These are phyloP conservation scores for Cladopsammia gracilis DNA, from an alignment of 64 coral and sea anemone genomes.

Conservation along the genomic window DNA sequence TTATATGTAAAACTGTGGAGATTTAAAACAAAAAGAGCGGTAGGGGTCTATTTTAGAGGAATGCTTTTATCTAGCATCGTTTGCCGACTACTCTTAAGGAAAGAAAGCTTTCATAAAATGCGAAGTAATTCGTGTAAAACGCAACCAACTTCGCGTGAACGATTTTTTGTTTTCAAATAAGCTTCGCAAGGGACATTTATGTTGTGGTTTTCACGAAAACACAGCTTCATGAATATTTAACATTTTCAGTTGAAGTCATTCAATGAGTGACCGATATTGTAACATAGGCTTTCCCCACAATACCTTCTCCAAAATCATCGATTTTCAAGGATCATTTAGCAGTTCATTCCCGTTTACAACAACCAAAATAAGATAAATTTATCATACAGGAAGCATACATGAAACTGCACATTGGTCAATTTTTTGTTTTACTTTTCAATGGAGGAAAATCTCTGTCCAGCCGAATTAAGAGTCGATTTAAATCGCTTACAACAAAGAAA, in stretches of 20 bases:
- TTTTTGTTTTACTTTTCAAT: neutral
- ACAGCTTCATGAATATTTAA: slow-evolving; percentile 22
- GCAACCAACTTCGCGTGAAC: neutral
- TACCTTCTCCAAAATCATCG: neutral
- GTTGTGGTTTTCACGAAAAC: neutral
- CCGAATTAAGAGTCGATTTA: no score
- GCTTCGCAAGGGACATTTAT: neutral
- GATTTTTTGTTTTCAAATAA: neutral
- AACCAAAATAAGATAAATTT: no score
- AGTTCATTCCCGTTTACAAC: no score
- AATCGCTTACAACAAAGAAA: no score
- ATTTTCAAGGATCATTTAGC: neutral
- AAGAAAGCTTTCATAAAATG: no score
- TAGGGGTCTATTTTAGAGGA: neutral
- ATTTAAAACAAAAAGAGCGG: no score
- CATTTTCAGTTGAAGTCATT: neutral
- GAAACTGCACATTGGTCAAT: neutral
- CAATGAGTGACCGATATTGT: neutral
- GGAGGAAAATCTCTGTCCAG: no score
- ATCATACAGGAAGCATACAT: neutral
- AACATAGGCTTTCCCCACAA: neutral
- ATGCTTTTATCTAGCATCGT: neutral
- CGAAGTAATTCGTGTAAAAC: no score
- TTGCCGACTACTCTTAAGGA: no score
- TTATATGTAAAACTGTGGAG: neutral